A percentile compares a stretch with the other conserved stretches of the same genome.
Evolutionary conservation across 1,140 invertebrate species (phyloP).

Genomic region (Drosophila parvula): DNA sequence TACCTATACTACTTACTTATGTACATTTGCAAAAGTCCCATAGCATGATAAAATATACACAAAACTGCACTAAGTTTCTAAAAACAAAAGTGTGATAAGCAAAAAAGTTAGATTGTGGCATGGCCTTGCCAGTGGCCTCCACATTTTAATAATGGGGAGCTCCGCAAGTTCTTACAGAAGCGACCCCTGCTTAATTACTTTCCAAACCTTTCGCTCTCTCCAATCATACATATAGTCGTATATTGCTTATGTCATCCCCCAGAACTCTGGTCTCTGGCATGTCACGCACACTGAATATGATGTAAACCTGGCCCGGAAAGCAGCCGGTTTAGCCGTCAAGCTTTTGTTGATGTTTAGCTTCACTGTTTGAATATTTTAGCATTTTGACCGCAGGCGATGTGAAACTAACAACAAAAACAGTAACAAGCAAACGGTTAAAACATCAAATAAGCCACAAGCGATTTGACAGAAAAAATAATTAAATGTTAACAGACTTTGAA

Average conservation of each 20-base stretch:
- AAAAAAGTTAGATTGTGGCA: background rate
- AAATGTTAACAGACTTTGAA: conserved; percentile 14
- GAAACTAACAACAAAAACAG: conserved; percentile 22
- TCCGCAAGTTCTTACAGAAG: background rate
- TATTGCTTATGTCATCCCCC: conserved; percentile 22
- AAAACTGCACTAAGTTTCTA: background rate
- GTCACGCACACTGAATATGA: conserved; percentile 13
- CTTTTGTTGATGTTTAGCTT: conserved; percentile 15
- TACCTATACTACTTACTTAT: too few relatives aligned
- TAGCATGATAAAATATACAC: conserved; percentile 3
- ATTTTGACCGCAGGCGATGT: conserved; percentile 36
- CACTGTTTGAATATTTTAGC: conserved; percentile 61
- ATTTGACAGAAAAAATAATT: conserved; percentile 34
- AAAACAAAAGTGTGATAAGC: background rate
- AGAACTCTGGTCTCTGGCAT: conserved; percentile 19
- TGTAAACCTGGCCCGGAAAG: conserved; percentile 9
- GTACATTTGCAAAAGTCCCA: background rate
- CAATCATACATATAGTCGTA: background rate
- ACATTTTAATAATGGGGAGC: background rate
- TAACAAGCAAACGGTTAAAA: conserved; percentile 28
- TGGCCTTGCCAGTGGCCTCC: background rate
- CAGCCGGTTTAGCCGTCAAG: background rate
- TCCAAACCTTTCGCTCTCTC: background rate
- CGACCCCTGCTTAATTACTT: background rate
- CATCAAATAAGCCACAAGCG: conserved; percentile 13